Evolutionary conservation across 2,888 invertebrate genomes (phyloP).

Genomic region (Heliconius ismenius): DNA sequence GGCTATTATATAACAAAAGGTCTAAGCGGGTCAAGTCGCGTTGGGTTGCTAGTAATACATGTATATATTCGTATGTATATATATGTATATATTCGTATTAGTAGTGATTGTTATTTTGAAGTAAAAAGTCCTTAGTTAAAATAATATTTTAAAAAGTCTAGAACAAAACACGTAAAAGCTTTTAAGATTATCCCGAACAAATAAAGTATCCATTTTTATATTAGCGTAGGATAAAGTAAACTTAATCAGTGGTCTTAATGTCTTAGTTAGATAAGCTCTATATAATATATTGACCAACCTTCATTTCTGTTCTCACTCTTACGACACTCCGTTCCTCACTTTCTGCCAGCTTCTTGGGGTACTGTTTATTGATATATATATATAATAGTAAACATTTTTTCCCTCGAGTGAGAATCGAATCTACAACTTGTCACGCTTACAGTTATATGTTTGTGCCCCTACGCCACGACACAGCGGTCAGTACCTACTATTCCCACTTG

Average conservation of each 20-base stretch:
- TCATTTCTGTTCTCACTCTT: too few species aligned
- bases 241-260: neutral
- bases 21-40: too few species aligned
- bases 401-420: neutral
- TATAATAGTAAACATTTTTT: too few species aligned
- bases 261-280: neutral
- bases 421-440: neutral
- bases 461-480: neutral
- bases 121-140: neutral
- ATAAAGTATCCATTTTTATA: conserved; percentile 5
- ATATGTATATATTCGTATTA: too few species aligned
- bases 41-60: too few species aligned
- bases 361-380: too few species aligned
- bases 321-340: too few species aligned
- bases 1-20: too few species aligned
- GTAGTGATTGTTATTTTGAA: too few species aligned
- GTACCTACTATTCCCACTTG: neutral
- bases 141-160: neutral
- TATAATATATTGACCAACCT: neutral
- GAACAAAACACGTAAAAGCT: conserved; percentile 6
- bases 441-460: too few species aligned
- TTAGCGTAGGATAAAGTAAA: neutral
- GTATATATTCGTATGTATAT: too few species aligned
- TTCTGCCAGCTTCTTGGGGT: too few species aligned
- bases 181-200: conserved; percentile 6